Evolutionary conservation across 2,113 vertebrate species (phyloP), one percentile per base, ranked within the genome.

Genomic region (Etia nguti): DNA sequence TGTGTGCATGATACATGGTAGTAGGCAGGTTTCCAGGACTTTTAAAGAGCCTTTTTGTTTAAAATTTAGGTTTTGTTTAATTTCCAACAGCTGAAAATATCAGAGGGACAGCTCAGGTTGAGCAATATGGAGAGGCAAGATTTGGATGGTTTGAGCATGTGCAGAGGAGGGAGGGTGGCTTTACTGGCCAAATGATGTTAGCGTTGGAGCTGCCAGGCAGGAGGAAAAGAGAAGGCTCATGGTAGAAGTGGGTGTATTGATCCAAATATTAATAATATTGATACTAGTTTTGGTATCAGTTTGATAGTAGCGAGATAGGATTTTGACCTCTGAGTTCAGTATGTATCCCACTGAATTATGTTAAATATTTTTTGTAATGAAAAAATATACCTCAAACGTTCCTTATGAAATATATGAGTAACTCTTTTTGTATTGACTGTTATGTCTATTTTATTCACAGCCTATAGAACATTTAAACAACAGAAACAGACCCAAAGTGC

Each of bases 91-190:
- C 0, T 48, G 13, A 73, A 16, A 26, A 46, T 46, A 46, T 46
- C 8, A 73, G 0, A 46, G 65, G 65, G 38, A 43, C 38, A 41
- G 0, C 41, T 73, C 8, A 73, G 41, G 1, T 41, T 26, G 38
- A 46, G 8, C 9, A 24, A 16, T 46, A 1, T 73, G 38, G 68
- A 18, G 68, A 73, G 41, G 8, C 41, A 46, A 26, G 13, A 22
- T 11, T 73, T 26, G 68, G 68, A 46, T 16, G 0, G 8, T 46
- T 70, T 46, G 22, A 8, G 41, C 16, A 73, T 26, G 13, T 46
- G 68, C 22, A 73, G 68, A 73, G 2, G 0, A 46, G 22, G 68
- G 68, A 46, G 0, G 38, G 3, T 73, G 11, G 0, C 9, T 41
- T 10, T 41, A 41, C 10, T 41, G 48, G 48, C 18, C 6, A 50